Evolutionary conservation across 2,113 vertebrate genomes (phyloP).

Genomic region (Takifugu bimaculatus): DNA sequence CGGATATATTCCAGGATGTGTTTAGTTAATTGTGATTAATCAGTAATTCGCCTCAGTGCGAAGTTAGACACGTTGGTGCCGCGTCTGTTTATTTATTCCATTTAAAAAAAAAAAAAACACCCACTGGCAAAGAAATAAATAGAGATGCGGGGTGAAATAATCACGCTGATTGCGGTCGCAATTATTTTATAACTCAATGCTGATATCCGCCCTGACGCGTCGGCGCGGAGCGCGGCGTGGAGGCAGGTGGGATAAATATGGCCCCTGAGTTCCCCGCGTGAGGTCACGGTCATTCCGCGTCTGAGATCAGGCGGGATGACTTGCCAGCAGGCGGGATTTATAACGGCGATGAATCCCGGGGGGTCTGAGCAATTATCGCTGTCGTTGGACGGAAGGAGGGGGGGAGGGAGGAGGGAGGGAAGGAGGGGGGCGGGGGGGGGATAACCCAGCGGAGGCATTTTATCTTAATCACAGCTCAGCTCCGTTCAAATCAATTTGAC

Average conservation of each 20-base stretch:
- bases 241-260: constrained; percentile 48
- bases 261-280: constrained; percentile 28
- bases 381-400: constrained; percentile 54
- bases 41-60: constrained; percentile 13
- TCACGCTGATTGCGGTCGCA: constrained; percentile 30
- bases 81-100: constrained; percentile 5
- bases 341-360: constrained; percentile 68
- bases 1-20: background rate
- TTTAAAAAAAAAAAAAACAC: no score
- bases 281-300: constrained; percentile 24
- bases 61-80: constrained; percentile 23
- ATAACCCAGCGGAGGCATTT: constrained; percentile 61
- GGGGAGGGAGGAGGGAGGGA: background rate
- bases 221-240: background rate
- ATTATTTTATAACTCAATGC: constrained; percentile 41
- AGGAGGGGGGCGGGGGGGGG: background rate
- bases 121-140: no score
- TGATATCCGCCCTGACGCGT: constrained; percentile 4
- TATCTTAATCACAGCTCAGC: constrained; percentile 74
- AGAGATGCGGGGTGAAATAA: background rate
- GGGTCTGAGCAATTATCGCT: constrained; percentile 71
- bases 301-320: constrained; percentile 18
- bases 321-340: constrained; percentile 68
- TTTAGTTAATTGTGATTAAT: constrained; percentile 20
- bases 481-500: constrained; percentile 77